Evolutionary conservation across 2,797 vertebrate species (phyloP).

Genomic region (Melanotaenia nigrans): DNA sequence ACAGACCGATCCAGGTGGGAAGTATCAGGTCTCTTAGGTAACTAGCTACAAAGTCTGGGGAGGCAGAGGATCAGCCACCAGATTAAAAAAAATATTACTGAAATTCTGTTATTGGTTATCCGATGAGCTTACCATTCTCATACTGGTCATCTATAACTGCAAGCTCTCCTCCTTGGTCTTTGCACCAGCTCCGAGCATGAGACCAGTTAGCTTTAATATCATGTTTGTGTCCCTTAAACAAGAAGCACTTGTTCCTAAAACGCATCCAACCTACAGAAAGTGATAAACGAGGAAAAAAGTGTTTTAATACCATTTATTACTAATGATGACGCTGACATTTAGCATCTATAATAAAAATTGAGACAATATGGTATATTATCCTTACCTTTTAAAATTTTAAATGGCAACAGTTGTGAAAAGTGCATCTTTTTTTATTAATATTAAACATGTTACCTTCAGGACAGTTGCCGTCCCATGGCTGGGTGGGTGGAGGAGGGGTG

Average conservation of each 20-base stretch:
- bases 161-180: constrained; percentile 68
- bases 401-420: not conserved
- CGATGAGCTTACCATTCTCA: constrained; percentile 78
- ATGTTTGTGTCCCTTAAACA: constrained; percentile 78
- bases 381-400: not conserved
- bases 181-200: constrained; percentile 76
- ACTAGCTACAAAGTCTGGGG: constrained; percentile 83
- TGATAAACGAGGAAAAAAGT: not conserved
- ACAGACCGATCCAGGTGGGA: constrained; percentile 84
- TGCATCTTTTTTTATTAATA: not conserved
- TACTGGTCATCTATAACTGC: constrained; percentile 82
- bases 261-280: constrained; percentile 80
- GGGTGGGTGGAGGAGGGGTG: constrained; percentile 80
- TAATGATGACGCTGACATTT: not conserved
- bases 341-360: not conserved
- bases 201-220: constrained; percentile 78
- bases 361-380: not conserved
- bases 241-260: constrained; percentile 83
- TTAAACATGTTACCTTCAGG: constrained; percentile 71
- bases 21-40: constrained; percentile 77
- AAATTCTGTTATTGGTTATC: not conserved
- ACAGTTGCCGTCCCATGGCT: constrained; percentile 84
- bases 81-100: no score
- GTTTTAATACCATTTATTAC: not conserved
- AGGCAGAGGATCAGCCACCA: not conserved